Percentiles rank a stretch among this genome's conserved stretches.
Conservation (phyloP, 2,113 vertebrate genomes). For the Vireo altiloquus region DNA sequence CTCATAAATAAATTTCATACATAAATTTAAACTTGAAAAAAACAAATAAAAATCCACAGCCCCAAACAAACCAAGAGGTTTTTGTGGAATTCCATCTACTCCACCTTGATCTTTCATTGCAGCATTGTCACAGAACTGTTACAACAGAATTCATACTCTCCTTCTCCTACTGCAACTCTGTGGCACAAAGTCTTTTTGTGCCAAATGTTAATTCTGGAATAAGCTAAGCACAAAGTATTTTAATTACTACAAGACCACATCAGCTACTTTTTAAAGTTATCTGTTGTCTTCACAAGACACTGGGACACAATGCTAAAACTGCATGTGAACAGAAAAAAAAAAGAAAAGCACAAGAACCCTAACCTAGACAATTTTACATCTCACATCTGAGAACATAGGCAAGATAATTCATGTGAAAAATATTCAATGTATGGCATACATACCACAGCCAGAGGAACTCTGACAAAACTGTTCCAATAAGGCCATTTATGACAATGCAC, state of each 20-base stretch:
- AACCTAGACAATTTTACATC: neutral
- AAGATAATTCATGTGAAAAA: neutral
- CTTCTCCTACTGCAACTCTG: neutral
- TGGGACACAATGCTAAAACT: neutral
- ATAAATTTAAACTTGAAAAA: neutral
- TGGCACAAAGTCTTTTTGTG: neutral
- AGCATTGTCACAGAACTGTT: neutral
- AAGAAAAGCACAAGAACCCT: neutral
- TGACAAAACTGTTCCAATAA: conserved; percentile 93
- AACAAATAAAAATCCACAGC: neutral
- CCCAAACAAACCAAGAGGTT: neutral
- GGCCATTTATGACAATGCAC: conserved; percentile 94
- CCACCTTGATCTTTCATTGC: neutral
- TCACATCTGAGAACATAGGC: neutral
- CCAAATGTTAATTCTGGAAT: neutral
- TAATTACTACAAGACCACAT: neutral
- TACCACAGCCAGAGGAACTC: conserved; percentile 99
- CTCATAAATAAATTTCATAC: neutral
- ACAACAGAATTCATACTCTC: neutral
- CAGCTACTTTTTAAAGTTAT: neutral
- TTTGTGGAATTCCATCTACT: neutral
- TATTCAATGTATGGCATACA: conserved; percentile 4
- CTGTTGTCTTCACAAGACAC: neutral
- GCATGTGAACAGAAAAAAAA: neutral
- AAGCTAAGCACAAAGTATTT: neutral